These are phyloP conservation scores for Takifugu rubripes DNA, from an alignment of 2,797 vertebrate genomes.

Conservation along the genomic window DNA sequence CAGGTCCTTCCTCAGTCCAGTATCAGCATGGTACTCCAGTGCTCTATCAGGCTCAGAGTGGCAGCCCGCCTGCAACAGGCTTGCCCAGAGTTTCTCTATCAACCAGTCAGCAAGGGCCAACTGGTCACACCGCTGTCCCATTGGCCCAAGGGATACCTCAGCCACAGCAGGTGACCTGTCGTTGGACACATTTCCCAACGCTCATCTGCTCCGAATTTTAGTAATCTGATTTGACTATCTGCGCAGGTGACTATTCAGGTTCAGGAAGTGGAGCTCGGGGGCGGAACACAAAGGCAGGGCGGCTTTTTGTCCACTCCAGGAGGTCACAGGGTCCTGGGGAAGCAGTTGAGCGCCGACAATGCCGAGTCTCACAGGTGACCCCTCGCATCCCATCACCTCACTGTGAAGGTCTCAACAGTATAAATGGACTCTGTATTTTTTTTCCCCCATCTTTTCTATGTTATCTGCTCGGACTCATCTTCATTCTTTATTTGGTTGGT, in stretches of 20 bases:
- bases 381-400: conserved; percentile 24
- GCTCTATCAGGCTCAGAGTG: conserved; percentile 85
- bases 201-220: neutral
- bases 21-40: conserved; percentile 81
- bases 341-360: conserved; percentile 97
- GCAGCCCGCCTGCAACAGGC: conserved; percentile 84
- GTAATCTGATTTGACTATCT: conserved; percentile 24
- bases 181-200: neutral
- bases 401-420: conserved; percentile 16
- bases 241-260: conserved; percentile 89
- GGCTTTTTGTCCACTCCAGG: conserved; percentile 84
- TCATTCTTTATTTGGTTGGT: neutral
- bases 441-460: neutral
- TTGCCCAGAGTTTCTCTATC: conserved; percentile 79
- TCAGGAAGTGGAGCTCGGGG: conserved; percentile 84
- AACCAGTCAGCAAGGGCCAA: conserved; percentile 62
- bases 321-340: conserved; percentile 89
- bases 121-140: conserved; percentile 54
- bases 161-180: conserved; percentile 83
- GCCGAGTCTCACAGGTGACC: conserved; percentile 94
- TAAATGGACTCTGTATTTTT: conserved; percentile 20
- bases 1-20: conserved; percentile 80
- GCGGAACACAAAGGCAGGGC: conserved; percentile 74
- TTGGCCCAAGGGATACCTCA: conserved; percentile 68
- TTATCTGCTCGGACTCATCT: neutral